Evolutionary conservation across 2,113 vertebrate genomes (phyloP), one percentile per base, ranked within the genome.

Genomic region (Menidia beryllina): DNA sequence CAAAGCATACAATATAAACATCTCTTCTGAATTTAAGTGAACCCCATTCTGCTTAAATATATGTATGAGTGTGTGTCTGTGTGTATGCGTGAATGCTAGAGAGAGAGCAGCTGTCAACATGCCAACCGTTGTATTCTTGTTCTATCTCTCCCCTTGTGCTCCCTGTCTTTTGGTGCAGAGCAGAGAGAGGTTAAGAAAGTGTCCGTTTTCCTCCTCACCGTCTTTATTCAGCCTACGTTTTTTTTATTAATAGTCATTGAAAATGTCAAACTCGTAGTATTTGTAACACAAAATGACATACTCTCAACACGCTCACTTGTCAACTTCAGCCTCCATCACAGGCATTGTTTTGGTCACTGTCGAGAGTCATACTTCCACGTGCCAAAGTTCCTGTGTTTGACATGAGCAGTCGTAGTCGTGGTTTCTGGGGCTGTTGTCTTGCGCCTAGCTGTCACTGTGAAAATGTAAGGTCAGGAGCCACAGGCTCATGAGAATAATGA

Each of bases 91-190:
- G 41, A 21, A 0, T 2, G 34, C 10, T 58, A 41, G 30, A 23
- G 24, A 20, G 59, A 27, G 39, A 47, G 69, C 34, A 52, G 69
- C 86, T 86, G 88, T 88, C 79, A 85, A 77, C 48, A 65, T 75
- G 80, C 61, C 84, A 81, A 20, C 71, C 26, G 72, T 17, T 78
- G 36, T 58, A 48, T 69, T 69, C 50, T 51, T 62, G 64, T 75
- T 56, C 70, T 59, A 75, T 78, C 60, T 59, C 45, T 59, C 20
- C 8, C 10, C n/a, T 39, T 72, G 39, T 78, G 56, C 76, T 74
- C 43, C 59, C 59, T 61, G 54, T 69, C 66, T 62, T 64, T 51
- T 55, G 71, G 76, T 62, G 73, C 75, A 77, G 61, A 85, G 79
- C 66, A 78, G 55, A 83, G 64, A 75, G 52, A 50, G 64, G 76